phyloP scores from a whole-genome alignment of 2,888 invertebrate species.

The Griposia aprilina region DNA sequence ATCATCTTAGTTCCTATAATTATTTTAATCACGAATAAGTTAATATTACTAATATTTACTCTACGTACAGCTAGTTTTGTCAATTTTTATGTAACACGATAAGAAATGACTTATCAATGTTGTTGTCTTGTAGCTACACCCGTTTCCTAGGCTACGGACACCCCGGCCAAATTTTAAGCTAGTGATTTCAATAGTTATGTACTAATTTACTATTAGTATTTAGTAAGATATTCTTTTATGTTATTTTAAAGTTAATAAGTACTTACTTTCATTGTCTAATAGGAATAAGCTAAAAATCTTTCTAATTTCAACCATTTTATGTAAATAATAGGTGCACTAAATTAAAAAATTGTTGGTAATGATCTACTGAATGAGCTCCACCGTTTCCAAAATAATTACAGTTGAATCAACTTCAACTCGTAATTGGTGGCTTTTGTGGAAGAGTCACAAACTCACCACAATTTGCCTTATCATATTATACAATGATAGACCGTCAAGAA shows the following conservation, averaged over 20 bases:
- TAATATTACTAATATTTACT: constrained; percentile 49
- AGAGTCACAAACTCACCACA: not conserved
- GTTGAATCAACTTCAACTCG: not conserved
- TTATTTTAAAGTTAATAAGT: not conserved
- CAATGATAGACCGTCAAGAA: not conserved
- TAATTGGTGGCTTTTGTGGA: not conserved
- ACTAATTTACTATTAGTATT: constrained; percentile 20
- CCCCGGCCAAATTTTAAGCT: constrained; percentile 76
- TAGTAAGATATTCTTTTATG: constrained; percentile 14
- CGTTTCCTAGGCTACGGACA: constrained; percentile 90
- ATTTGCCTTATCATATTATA: no score
- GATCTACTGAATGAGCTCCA: not conserved
- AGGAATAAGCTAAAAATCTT: not conserved
- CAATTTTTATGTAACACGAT: constrained; percentile 83
- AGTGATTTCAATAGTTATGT: constrained; percentile 61
- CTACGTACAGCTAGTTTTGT: constrained; percentile 59
- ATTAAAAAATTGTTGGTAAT: not conserved
- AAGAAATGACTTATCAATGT: constrained; percentile 84
- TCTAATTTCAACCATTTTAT: not conserved
- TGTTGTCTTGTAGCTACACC: constrained; percentile 89
- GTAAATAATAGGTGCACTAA: not conserved
- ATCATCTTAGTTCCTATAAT: constrained; percentile 72
- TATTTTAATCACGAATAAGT: constrained; percentile 53
- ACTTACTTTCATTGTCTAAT: not conserved
- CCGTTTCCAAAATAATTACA: not conserved